A percentile compares a stretch with the other conserved stretches of the same genome.
phyloP scores from a whole-genome alignment of 2,888 invertebrate genomes.

The Melipona bicolor region DNA sequence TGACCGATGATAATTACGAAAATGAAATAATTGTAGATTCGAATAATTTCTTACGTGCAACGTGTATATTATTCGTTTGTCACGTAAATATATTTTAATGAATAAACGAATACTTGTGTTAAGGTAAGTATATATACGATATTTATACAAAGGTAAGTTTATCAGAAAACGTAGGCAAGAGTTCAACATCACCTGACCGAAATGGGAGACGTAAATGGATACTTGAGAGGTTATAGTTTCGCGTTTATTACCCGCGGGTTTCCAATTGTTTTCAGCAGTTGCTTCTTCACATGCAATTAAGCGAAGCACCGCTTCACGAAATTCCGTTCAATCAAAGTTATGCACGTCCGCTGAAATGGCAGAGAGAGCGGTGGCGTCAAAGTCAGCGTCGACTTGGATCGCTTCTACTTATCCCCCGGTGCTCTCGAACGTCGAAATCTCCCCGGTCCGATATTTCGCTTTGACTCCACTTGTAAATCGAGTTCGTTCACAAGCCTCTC shows the following conservation, averaged over 20 bases:
- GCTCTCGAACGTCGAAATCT: constrained; percentile 69
- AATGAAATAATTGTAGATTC: not conserved
- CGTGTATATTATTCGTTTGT: not conserved
- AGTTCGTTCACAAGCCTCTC: constrained; percentile 46
- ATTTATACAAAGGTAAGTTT: no score
- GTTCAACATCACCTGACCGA: not conserved
- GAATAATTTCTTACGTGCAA: not conserved
- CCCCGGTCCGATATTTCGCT: constrained; percentile 68
- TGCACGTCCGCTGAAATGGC: constrained; percentile 1
- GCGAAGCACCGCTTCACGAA: not conserved
- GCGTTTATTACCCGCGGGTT: not conserved
- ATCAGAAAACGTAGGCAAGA: not conserved
- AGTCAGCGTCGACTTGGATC: constrained; percentile 43
- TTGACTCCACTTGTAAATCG: constrained; percentile 70
- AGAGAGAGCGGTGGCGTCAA: not conserved
- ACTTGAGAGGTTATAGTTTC: not conserved
- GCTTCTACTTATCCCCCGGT: constrained; percentile 42
- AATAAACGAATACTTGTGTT: no score
- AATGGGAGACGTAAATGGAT: not conserved
- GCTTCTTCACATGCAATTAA: not conserved
- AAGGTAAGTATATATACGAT: no score
- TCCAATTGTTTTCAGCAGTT: not conserved
- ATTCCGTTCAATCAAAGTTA: constrained; percentile 15
- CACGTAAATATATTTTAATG: no score
- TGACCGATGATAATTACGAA: not conserved